Evolutionary conservation across 2,888 invertebrate species (phyloP).

Genomic region (Thera britannica): DNA sequence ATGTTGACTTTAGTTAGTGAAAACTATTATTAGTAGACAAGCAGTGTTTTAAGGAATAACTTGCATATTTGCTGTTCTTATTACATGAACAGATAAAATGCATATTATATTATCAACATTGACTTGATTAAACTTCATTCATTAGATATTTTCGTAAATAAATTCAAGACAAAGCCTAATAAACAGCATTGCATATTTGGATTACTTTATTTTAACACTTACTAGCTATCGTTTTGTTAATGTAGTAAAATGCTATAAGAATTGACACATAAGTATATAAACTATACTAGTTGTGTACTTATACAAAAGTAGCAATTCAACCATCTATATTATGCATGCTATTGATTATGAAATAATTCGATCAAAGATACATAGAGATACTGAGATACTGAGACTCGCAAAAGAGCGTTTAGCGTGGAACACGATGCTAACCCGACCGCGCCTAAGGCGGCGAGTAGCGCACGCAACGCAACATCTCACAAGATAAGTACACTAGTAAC

Average conservation of each 20-base stretch:
- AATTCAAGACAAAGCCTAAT: conserved; percentile 65
- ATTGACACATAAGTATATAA: conserved; percentile 86
- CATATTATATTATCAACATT: conserved; percentile 35
- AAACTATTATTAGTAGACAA: neutral
- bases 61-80: conserved; percentile 1
- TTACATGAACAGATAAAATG: conserved; percentile 26
- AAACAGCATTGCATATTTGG: conserved; percentile 70
- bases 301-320: conserved; percentile 83
- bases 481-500: conserved; percentile 68
- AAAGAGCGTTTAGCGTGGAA: conserved; percentile 30
- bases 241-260: conserved; percentile 85
- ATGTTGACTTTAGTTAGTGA: conserved; percentile 1
- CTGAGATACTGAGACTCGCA: conserved; percentile 68
- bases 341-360: conserved; percentile 82
- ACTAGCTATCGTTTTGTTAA: conserved; percentile 81
- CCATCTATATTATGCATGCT: conserved; percentile 81
- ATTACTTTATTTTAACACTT: conserved; percentile 84
- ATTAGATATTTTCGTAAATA: conserved; percentile 50
- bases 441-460: conserved; percentile 40
- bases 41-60: conserved; percentile 23
- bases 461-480: conserved; percentile 56
- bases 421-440: conserved; percentile 43
- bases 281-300: conserved; percentile 85
- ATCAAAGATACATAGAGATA: conserved; percentile 60
- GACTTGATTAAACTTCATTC: conserved; percentile 42